phyloP scores from a whole-genome alignment of 2,797 vertebrate genomes.

The Denticeps clupeoides region DNA sequence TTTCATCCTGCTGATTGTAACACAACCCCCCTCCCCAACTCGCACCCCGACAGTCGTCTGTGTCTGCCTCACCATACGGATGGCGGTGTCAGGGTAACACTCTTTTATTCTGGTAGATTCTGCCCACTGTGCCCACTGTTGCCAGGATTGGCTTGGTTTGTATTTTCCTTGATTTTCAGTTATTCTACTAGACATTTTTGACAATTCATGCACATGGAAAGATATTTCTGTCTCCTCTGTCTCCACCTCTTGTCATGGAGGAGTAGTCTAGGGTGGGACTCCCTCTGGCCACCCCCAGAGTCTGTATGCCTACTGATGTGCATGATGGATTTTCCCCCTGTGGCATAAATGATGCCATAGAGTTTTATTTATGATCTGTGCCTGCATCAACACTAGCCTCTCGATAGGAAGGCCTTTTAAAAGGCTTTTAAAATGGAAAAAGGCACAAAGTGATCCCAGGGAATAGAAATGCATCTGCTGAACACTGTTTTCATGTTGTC shows the following conservation, averaged over 20 bases:
- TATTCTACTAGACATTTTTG: too few relatives aligned
- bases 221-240: too few relatives aligned
- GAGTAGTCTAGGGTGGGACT: too few relatives aligned
- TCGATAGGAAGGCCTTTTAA: constrained; percentile 38
- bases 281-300: too few relatives aligned
- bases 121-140: too few relatives aligned
- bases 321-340: constrained; percentile 1
- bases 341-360: constrained; percentile 32
- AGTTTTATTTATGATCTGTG: constrained; percentile 44
- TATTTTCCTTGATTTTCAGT: too few relatives aligned
- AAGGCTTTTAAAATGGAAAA: constrained; percentile 32
- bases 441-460: constrained; percentile 26
- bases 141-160: too few relatives aligned
- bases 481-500: background rate
- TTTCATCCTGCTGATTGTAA: constrained; percentile 8
- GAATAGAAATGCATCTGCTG: constrained; percentile 15
- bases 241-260: too few relatives aligned
- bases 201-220: too few relatives aligned
- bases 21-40: constrained; percentile 9
- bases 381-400: constrained; percentile 46
- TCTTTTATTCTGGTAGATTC: constrained; percentile 20
- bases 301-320: background rate
- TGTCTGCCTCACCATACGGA: constrained; percentile 9
- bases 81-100: constrained; percentile 1
- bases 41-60: background rate